Conservation (phyloP, 2,888 invertebrate genomes). For the Stenotaenia linearis region DNA sequence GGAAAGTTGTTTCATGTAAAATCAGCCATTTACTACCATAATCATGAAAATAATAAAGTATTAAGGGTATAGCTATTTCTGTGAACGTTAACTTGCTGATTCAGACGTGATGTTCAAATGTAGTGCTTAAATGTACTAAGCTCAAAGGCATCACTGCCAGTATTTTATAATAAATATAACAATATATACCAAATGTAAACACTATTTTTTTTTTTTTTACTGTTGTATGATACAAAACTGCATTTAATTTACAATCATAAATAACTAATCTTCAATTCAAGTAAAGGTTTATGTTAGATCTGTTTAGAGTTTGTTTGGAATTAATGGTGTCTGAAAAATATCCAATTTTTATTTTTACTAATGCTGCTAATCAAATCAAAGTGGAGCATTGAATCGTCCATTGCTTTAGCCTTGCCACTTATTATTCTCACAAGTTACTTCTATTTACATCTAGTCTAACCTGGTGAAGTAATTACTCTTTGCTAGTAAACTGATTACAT, state of each 20-base stretch:
- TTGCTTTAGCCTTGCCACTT: neutral
- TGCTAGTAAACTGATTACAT: neutral
- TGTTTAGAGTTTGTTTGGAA: neutral
- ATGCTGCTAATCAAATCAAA: neutral
- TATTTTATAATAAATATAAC: neutral
- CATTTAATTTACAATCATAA: neutral
- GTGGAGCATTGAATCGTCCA: neutral
- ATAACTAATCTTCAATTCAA: neutral
- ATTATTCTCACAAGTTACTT: neutral
- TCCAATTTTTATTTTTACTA: neutral
- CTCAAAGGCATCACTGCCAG: neutral
- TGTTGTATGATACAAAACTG: neutral
- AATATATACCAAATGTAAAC: neutral
- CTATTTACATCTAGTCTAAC: neutral
- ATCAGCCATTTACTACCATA: neutral
- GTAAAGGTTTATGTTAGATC: neutral
- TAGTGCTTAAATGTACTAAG: neutral
- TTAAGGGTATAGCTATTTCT: neutral
- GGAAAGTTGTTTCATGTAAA: too few species aligned
- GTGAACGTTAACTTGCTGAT: neutral
- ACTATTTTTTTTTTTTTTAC: neutral
- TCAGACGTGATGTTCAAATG: neutral
- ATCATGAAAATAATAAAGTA: neutral
- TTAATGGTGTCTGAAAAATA: neutral
- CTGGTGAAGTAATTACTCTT: slow-evolving; percentile 4